These are phyloP conservation scores for Agriopis leucophaearia DNA, from an alignment of 2,888 invertebrate species.

Conservation along the genomic window DNA sequence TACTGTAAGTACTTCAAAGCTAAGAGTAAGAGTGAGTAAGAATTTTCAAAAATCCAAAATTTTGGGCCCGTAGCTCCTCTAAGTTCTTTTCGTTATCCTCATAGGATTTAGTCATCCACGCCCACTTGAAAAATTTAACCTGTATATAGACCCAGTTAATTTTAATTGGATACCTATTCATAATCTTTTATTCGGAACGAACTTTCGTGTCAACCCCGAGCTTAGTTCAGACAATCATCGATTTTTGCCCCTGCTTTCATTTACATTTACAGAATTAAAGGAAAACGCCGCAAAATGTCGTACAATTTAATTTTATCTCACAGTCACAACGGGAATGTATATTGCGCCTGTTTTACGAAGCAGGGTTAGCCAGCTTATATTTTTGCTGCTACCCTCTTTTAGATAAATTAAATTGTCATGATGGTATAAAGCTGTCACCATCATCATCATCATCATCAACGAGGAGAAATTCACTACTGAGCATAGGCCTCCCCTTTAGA, in stretches of 20 bases:
- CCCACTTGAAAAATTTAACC: too few relatives aligned
- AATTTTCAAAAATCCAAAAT: too few relatives aligned
- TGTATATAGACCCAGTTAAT: too few relatives aligned
- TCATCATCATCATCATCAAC: too few relatives aligned
- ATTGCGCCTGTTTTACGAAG: conserved; percentile 23
- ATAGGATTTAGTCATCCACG: too few relatives aligned
- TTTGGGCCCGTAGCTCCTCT: too few relatives aligned
- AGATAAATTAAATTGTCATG: conserved; percentile 1
- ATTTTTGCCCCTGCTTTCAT: conserved; percentile 17
- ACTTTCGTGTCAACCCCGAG: background rate
- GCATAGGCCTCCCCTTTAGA: too few relatives aligned
- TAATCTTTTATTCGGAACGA: background rate
- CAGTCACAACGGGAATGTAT: conserved; percentile 14
- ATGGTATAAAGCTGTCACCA: background rate
- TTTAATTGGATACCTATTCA: background rate
- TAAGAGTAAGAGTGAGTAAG: too few relatives aligned
- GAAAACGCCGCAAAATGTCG: conserved; percentile 25
- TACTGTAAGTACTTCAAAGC: too few relatives aligned
- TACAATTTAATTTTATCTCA: conserved; percentile 29
- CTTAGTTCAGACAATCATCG: background rate
- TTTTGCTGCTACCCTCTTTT: conserved; percentile 6
- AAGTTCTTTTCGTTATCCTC: too few relatives aligned
- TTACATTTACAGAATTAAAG: conserved; percentile 24
- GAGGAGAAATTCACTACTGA: too few relatives aligned
- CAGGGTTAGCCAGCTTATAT: background rate